Percentiles rank a stretch among this genome's conserved stretches.
Conservation (phyloP, 2,888 invertebrate species). For the Apodemia duryi region DNA sequence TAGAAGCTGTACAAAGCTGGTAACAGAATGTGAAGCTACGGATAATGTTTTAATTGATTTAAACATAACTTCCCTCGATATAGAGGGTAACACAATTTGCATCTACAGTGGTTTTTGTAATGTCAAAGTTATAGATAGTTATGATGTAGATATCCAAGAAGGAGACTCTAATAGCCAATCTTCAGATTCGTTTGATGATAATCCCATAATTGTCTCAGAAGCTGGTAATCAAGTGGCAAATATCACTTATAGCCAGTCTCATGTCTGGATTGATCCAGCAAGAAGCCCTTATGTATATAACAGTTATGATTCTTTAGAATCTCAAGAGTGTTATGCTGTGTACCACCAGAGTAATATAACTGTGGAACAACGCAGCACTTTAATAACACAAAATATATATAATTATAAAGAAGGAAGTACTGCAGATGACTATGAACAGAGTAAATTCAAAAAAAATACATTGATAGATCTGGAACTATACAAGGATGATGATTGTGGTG, state of each 20-base stretch:
- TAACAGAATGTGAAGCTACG: constrained; percentile 47
- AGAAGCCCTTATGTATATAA: constrained; percentile 62
- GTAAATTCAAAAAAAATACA: constrained; percentile 1
- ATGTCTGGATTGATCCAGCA: constrained; percentile 64
- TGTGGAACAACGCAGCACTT: constrained; percentile 57
- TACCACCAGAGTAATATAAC: constrained; percentile 46
- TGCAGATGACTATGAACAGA: constrained; percentile 27
- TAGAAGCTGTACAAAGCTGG: constrained; percentile 52
- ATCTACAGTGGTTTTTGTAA: constrained; percentile 61
- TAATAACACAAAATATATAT: constrained; percentile 60
- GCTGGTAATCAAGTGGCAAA: constrained; percentile 37
- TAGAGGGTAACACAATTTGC: constrained; percentile 49
- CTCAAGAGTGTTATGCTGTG: constrained; percentile 43
- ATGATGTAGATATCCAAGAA: constrained; percentile 38
- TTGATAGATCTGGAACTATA: constrained; percentile 35
- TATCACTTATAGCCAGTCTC: constrained; percentile 46
- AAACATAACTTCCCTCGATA: constrained; percentile 52
- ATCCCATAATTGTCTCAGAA: constrained; percentile 42
- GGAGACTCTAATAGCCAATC: constrained; percentile 20
- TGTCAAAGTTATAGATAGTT: constrained; percentile 52
- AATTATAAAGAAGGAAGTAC: constrained; percentile 46
- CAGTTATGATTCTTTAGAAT: constrained; percentile 40
- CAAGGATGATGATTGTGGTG: constrained; percentile 57
- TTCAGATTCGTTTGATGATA: constrained; percentile 28
- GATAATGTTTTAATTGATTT: constrained; percentile 58